phyloP scores from a whole-genome alignment of 2,797 vertebrate species.

The Poecilia gillii region DNA sequence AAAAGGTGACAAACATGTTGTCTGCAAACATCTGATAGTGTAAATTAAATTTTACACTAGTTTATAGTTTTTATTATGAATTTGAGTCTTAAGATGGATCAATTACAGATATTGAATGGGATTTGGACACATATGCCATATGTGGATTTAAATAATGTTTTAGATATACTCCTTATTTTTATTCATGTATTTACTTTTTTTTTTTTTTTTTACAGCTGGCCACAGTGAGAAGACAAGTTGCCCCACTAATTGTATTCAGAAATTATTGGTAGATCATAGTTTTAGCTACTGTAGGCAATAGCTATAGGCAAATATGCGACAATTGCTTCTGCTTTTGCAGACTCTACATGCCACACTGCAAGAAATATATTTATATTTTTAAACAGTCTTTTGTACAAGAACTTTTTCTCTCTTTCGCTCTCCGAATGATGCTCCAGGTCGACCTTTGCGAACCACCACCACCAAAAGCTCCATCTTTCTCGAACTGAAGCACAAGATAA shows the following conservation, averaged over 20 bases:
- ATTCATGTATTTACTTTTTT: not conserved
- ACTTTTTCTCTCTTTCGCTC: not conserved
- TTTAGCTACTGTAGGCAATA: not conserved
- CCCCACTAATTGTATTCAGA: not conserved
- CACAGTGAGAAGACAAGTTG: not conserved
- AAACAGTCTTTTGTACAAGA: not conserved
- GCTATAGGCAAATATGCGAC: not conserved
- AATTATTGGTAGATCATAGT: not conserved
- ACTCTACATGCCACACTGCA: not conserved
- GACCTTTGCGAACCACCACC: not conserved
- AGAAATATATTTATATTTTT: not conserved
- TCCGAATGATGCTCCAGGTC: not conserved
- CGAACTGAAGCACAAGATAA: slow-evolving; percentile 1
- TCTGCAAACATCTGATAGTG: too few relatives aligned
- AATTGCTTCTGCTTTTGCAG: not conserved
- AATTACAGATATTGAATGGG: too few relatives aligned
- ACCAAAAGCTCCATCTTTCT: not conserved
- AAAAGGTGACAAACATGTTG: too few relatives aligned
- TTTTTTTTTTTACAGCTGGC: not conserved
- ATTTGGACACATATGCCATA: too few relatives aligned
- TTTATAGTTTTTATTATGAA: too few relatives aligned
- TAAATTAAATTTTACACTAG: too few relatives aligned
- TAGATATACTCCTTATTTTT: not conserved
- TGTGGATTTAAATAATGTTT: not conserved
- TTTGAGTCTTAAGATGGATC: too few relatives aligned